Base-by-base conservation (phyloP, 64 coral and sea anemone genomes). In the Montipora foliosa region DNA sequence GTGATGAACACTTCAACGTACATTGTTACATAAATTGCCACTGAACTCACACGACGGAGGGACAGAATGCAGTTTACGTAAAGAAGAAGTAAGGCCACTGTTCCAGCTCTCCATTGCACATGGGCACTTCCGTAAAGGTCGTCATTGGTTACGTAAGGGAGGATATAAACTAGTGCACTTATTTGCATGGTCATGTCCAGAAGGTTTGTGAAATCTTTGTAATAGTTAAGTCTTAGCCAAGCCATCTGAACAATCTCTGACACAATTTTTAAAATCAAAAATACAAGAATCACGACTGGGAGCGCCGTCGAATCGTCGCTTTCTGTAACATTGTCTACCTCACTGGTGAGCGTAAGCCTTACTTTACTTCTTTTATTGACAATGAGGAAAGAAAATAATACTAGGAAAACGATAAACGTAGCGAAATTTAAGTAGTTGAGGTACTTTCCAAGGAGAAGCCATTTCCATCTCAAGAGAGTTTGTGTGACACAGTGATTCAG, bases 1-100 rank as follows among this genome's bases (percentile, higher is more conserved):
- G 96, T 95, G 24, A 78, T 15, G 19, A 91, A 72, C 5, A 98
- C 96, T 58, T 98, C 96, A n/a, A 98, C 50, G 66, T 95, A 98
- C 96, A 98, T 98, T 12, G 89, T 81, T 46, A 98, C 85, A 49
- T 98, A 98, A 13, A 98, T 51, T 0, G 93, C 93, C 10, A 81
- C 83, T 1, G 87, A 44, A 9, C 93, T 90, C 81, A 98, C 9
- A 20, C 93, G 96, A 24, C 90, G 89, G 5, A 94, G 51, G 47
- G 75, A 85, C 44, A 98, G 85, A 50, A 91, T 72, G 2, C 82
- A 53, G 78, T 98, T 82, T 2, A 78, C 48, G 25, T 98, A 95
- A 9, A 58, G 57, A 61, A 98, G 81, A 79, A 95, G 75, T 20
- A 98, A 53, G 4, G 89, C 93, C 3, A 95, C 3, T 1, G 91